phyloP scores from a whole-genome alignment of 2,113 vertebrate genomes.

The Capreolus pygargus region DNA sequence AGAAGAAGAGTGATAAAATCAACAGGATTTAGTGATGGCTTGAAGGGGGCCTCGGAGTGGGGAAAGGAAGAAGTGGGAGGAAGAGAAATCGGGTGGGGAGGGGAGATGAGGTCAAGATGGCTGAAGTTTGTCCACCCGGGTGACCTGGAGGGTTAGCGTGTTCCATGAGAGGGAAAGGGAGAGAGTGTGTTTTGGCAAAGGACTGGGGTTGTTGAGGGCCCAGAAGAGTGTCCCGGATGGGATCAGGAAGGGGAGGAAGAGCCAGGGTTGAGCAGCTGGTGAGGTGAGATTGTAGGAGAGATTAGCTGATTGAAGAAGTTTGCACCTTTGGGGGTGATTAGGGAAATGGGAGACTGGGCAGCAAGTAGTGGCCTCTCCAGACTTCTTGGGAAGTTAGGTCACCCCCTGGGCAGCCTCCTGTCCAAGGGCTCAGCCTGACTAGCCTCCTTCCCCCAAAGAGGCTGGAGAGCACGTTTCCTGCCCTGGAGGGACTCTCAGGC shows the following conservation, averaged over 20 bases:
- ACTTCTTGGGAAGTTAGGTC: constrained; percentile 27
- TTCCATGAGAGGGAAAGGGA: background rate
- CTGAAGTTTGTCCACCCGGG: constrained; percentile 21
- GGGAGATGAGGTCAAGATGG: constrained; percentile 1
- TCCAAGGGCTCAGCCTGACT: background rate
- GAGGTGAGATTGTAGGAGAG: constrained; percentile 3
- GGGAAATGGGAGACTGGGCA: background rate
- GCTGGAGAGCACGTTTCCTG: background rate
- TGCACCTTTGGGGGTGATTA: constrained; percentile 30
- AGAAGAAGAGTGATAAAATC: constrained; percentile 21
- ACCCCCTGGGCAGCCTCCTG: background rate
- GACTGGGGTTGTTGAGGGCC: constrained; percentile 2
- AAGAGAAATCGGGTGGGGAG: background rate
- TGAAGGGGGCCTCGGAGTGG: background rate
- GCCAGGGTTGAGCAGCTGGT: background rate
- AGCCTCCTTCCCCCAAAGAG: background rate
- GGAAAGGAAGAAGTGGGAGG: background rate
- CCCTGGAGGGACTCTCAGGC: background rate
- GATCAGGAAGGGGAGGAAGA: constrained; percentile 38
- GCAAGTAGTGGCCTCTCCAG: background rate
- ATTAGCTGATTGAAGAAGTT: constrained; percentile 36
- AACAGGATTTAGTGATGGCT: constrained; percentile 22
- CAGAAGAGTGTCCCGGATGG: constrained; percentile 13
- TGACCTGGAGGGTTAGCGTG: background rate
- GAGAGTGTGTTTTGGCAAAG: constrained; percentile 30